Conservation (phyloP, 2,888 invertebrate genomes). For the Panorpa germanica region DNA sequence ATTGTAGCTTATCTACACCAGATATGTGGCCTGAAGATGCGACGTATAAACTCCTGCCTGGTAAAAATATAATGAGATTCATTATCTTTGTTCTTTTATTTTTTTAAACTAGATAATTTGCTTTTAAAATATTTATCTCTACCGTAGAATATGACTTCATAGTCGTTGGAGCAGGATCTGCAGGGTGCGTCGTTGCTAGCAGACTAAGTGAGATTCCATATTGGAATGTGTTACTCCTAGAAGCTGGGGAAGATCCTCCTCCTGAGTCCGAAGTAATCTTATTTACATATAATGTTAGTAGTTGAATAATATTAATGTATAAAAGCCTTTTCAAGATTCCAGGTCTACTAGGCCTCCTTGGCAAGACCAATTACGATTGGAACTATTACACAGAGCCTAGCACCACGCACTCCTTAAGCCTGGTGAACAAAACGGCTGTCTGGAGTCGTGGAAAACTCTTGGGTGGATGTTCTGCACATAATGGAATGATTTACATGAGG, state of each 20-base stretch:
- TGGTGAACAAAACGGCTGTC: slow-evolving; percentile 73
- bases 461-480: slow-evolving; percentile 73
- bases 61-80: no score
- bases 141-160: slow-evolving; percentile 87
- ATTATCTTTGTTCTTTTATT: no score
- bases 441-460: slow-evolving; percentile 87
- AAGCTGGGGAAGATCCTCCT: slow-evolving; percentile 77
- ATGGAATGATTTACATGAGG: slow-evolving; percentile 82
- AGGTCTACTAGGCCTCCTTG: slow-evolving; percentile 64
- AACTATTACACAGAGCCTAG: slow-evolving; percentile 75
- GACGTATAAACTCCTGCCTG: no score
- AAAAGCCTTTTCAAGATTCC: no score
- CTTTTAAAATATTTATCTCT: no score
- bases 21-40: no score
- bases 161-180: slow-evolving; percentile 74
- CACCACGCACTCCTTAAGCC: slow-evolving; percentile 68
- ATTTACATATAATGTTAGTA: no score
- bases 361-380: slow-evolving; percentile 80
- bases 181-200: slow-evolving; percentile 75
- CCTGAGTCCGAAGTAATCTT: slow-evolving; percentile 77
- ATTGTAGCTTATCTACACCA: no score
- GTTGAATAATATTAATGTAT: no score
- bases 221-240: slow-evolving; percentile 67
- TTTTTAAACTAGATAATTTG: no score
- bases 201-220: slow-evolving; percentile 61